phyloP scores from a whole-genome alignment of 2,797 vertebrate genomes.

The Falco biarmicus region DNA sequence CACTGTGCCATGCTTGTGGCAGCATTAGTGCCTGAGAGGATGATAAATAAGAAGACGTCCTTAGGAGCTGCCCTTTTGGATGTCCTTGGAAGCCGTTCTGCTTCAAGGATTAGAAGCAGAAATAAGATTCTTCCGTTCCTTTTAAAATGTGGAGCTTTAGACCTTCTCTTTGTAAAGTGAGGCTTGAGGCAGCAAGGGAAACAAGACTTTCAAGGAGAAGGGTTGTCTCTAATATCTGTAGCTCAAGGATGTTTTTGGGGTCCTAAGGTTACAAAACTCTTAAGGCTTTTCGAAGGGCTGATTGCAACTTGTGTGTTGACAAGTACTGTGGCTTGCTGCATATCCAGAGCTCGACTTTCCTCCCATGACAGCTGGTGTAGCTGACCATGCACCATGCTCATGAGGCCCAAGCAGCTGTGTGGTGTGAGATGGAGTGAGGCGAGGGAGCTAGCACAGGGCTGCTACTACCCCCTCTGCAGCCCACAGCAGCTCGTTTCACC shows the following conservation, averaged over 20 bases:
- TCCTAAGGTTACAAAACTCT: not conserved
- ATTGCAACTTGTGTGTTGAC: not conserved
- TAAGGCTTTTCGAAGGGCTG: not conserved
- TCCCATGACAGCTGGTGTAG: fast-evolving
- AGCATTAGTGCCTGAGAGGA: not conserved
- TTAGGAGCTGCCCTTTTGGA: not conserved
- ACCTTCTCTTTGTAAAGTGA: not conserved
- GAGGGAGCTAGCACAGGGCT: not conserved
- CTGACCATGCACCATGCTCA: not conserved
- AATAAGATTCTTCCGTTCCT: not conserved
- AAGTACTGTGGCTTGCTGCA: not conserved
- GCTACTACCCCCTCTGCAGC: not conserved
- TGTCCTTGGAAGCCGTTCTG: not conserved
- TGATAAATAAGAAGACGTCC: not conserved
- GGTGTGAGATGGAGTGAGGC: not conserved
- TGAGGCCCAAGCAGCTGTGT: not conserved
- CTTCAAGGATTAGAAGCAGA: not conserved
- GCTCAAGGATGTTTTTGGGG: not conserved
- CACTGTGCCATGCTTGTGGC: not conserved
- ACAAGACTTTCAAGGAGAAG: not conserved
- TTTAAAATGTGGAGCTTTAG: not conserved
- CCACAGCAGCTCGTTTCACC: not conserved
- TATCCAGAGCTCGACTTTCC: not conserved
- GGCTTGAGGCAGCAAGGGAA: not conserved
- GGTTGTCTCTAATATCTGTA: not conserved